Conservation (phyloP, 2,113 vertebrate genomes). For the Clupea harengus region DNA sequence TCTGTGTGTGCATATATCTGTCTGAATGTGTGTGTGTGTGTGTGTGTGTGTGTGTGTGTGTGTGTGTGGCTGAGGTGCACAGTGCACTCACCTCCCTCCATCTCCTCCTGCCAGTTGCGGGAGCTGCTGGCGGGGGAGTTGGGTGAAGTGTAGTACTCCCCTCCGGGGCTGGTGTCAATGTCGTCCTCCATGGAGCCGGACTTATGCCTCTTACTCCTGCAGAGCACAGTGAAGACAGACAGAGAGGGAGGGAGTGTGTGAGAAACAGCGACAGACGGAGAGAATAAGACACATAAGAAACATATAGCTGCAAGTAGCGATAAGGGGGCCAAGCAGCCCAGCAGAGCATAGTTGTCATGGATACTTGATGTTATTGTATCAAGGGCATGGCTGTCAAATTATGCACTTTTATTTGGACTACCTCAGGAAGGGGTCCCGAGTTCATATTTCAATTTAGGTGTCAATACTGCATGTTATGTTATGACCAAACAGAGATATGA, state of each 20-base stretch:
- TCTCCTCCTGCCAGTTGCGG: slow-evolving; percentile 96
- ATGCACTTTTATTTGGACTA: too few species aligned
- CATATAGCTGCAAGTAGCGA: too few species aligned
- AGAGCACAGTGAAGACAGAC: neutral
- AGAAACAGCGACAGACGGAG: neutral
- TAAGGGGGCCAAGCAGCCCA: too few species aligned
- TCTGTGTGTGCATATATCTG: neutral
- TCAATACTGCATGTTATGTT: too few species aligned
- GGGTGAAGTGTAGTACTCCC: slow-evolving; percentile 94
- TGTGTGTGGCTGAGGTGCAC: slow-evolving; percentile 27
- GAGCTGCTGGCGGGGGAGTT: slow-evolving; percentile 94
- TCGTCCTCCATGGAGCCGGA: slow-evolving; percentile 97
- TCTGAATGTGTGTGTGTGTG: neutral
- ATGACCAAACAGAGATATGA: too few species aligned
- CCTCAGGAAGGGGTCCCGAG: too few species aligned
- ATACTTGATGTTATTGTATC: too few species aligned
- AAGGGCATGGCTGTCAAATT: too few species aligned
- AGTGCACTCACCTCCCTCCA: slow-evolving; percentile 89
- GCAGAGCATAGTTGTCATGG: too few species aligned
- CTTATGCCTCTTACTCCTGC: slow-evolving; percentile 94
- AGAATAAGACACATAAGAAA: neutral
- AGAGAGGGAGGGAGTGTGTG: neutral
- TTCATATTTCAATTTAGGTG: too few species aligned
- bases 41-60: neutral
- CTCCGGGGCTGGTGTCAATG: slow-evolving; percentile 89